A percentile compares a stretch with the other conserved stretches of the same genome.
These are phyloP conservation scores for Leptarthrus brevirostris DNA, from an alignment of 2,888 invertebrate species.

Conservation along the genomic window DNA sequence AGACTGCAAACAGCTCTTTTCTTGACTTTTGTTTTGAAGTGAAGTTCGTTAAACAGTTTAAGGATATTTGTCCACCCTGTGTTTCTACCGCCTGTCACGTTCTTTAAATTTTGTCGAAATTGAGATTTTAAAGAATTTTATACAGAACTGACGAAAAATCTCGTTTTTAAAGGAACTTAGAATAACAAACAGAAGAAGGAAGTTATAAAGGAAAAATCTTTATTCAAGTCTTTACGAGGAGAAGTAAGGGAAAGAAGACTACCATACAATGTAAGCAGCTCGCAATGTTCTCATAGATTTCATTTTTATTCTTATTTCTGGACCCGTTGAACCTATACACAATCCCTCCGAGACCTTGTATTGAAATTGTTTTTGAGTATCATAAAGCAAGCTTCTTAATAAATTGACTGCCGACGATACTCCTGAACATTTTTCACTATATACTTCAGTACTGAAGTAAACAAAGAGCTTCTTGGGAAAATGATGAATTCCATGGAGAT, in stretches of 20 bases:
- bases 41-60: slow-evolving; percentile 12
- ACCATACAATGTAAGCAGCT: neutral
- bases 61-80: neutral
- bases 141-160: neutral
- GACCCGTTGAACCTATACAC: slow-evolving; percentile 4
- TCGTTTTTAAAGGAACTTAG: neutral
- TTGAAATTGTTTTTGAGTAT: neutral
- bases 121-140: slow-evolving; percentile 16
- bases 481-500: slow-evolving; percentile 7
- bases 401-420: slow-evolving; percentile 11
- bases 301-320: slow-evolving; percentile 13
- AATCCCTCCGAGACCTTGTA: slow-evolving; percentile 3
- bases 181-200: neutral
- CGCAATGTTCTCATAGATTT: neutral
- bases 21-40: neutral
- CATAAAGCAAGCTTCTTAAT: neutral
- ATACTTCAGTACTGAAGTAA: neutral
- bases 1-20: neutral
- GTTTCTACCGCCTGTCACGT: neutral
- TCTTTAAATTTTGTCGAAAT: slow-evolving; percentile 8
- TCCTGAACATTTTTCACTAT: neutral
- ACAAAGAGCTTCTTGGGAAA: neutral
- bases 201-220: neutral
- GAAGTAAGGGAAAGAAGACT: neutral
- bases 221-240: too few relatives aligned